A percentile compares a stretch with the other conserved stretches of the same genome.
phyloP scores from a whole-genome alignment of 2,797 vertebrate genomes.

The Novumbra hubbsi region DNA sequence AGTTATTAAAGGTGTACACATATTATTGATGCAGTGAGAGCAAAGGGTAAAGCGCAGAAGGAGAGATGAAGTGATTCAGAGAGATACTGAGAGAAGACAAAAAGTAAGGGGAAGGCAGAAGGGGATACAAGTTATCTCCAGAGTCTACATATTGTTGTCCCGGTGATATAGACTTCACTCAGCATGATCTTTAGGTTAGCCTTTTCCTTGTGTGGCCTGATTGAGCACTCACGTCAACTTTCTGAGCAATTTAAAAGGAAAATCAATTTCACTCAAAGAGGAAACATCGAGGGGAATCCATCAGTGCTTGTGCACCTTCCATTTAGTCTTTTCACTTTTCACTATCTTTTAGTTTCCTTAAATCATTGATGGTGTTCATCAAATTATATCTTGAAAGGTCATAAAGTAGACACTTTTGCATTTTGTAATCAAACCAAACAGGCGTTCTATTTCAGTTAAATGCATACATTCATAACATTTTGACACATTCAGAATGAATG shows the following conservation, averaged over 20 bases:
- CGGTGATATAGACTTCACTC: background rate
- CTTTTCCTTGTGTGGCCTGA: background rate
- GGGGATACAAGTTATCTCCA: background rate
- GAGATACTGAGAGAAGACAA: background rate
- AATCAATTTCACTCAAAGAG: background rate
- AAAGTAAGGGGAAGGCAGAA: background rate
- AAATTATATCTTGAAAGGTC: conserved; percentile 37
- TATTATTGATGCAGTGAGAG: background rate
- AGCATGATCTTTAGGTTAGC: background rate
- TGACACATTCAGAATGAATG: conserved; percentile 45
- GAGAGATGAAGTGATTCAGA: background rate
- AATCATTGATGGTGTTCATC: conserved; percentile 16
- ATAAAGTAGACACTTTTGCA: background rate
- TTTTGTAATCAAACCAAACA: conserved; percentile 37
- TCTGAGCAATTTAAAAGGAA: background rate
- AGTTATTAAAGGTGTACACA: background rate
- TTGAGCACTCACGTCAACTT: background rate
- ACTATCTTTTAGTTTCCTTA: background rate
- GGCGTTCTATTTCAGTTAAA: conserved; percentile 27
- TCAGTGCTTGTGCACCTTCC: background rate
- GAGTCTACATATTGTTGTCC: background rate
- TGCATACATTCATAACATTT: conserved; percentile 39
- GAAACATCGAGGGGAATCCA: background rate
- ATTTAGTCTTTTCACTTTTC: background rate
- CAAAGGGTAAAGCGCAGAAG: background rate